Evolutionary conservation across 2,113 vertebrate genomes (phyloP).

Genomic region (Melospiza georgiana): DNA sequence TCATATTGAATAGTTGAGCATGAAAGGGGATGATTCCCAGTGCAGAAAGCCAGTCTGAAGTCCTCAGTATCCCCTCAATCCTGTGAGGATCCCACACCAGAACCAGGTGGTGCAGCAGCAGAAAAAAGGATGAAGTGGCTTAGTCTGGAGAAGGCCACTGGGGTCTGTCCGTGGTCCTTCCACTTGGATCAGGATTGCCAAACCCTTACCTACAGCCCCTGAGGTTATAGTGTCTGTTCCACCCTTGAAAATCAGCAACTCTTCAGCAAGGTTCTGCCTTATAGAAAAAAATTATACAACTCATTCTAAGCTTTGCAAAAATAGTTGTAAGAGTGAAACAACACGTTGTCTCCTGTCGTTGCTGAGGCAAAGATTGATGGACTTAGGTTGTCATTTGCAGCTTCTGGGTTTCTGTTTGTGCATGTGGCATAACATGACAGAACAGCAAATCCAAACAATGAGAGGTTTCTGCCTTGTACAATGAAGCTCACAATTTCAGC

Average conservation of each 20-base stretch:
- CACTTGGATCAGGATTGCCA: neutral
- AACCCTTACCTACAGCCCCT: neutral
- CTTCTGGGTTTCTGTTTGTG: neutral
- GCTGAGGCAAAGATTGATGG: neutral
- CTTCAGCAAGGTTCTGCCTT: neutral
- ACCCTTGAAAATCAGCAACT: neutral
- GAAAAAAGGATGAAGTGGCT: neutral
- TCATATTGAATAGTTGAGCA: neutral
- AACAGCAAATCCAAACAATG: accelerated
- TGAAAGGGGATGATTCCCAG: neutral
- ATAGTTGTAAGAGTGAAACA: neutral
- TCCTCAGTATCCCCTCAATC: neutral
- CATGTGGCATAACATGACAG: neutral
- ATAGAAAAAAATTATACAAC: neutral
- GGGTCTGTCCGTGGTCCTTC: neutral
- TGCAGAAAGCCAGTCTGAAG: neutral
- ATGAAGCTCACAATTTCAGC: neutral
- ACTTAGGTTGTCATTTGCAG: neutral
- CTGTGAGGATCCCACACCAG: neutral
- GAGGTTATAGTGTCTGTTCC: neutral
- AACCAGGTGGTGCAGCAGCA: neutral
- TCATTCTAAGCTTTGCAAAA: neutral
- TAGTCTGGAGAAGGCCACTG: neutral
- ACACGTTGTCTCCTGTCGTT: accelerated
- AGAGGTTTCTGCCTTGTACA: neutral